Evolutionary conservation across 2,113 vertebrate genomes (phyloP), one percentile per base, ranked within the genome.

Genomic region (Pangasianodon hypophthalmus): DNA sequence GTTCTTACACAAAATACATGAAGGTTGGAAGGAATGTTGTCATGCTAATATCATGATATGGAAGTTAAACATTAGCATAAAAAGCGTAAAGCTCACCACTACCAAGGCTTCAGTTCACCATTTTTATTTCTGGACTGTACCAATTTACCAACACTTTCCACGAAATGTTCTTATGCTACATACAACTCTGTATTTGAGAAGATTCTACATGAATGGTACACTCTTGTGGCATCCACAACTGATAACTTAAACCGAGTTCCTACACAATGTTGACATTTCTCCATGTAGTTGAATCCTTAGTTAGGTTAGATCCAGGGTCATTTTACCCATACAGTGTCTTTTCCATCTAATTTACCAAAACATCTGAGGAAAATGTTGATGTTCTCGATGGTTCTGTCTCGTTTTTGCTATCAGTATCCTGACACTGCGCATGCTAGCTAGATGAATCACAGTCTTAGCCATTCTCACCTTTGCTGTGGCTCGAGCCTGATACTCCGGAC

Each of bases 401-500:
- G 26, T 67, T n/a, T 67, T 67, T n/a, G 29, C 10, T n/a, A 11
- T 32, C n/a, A 14, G n/a, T 32, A n/a, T n/a, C 64, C 29, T 67
- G n/a, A 44, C 7, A 8, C 37, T 3, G 71, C 46, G 69, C 16
- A 73, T 18, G 67, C 64, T 32, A 32, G 29, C 64, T 14, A 69
- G 29, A 71, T 71, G 67, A 71, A 37, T 10, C 32, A 18, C 16
- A 37, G 3, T 16, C 26, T 9, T 56, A 54, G 82, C 9, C 58
- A 44, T 13, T 86, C 97, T 95, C 96, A 99, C 98, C 98, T 99
- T 99, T 86, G 98, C 98, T 19, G 98, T 99, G 91, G 98, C 98
- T 92, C 98, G 97, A 46, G 98, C 98, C 94, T 98, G 98, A 96
- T 99, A 99, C 92, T 99, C 98, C 0, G 98, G 98, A 91, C 98